Percentiles rank a stretch among this genome's conserved stretches.
Evolutionary conservation across 2,888 invertebrate genomes (phyloP).

Genomic region (Laothoe populi): DNA sequence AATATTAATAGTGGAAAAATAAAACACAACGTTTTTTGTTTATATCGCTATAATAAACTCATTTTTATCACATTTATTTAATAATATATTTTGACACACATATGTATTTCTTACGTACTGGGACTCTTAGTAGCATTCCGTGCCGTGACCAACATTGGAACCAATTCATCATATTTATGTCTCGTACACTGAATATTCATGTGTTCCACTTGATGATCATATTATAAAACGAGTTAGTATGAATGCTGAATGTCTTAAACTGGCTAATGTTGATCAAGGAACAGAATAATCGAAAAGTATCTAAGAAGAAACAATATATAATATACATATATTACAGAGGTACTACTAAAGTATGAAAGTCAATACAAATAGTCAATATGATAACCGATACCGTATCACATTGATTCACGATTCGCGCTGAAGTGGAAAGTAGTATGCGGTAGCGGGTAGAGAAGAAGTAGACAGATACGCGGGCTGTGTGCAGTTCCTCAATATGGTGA

Average conservation of each 20-base stretch:
- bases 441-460: not conserved
- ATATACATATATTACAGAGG: slow-evolving; percentile 44
- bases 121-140: slow-evolving; percentile 64
- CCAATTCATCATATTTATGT: slow-evolving; percentile 24
- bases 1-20: slow-evolving; percentile 43
- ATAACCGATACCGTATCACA: slow-evolving; percentile 70
- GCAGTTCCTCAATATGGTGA: not conserved
- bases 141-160: slow-evolving; percentile 61
- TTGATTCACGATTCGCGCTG: slow-evolving; percentile 43
- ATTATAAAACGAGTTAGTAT: slow-evolving; percentile 23
- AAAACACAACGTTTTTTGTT: slow-evolving; percentile 45
- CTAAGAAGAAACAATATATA: slow-evolving; percentile 64
- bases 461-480: slow-evolving; percentile 18
- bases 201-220: not conserved
- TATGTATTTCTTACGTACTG: slow-evolving; percentile 75
- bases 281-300: slow-evolving; percentile 55
- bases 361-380: slow-evolving; percentile 57
- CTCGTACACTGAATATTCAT: not conserved
- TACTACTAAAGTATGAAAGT: slow-evolving; percentile 58
- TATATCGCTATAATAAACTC: slow-evolving; percentile 83
- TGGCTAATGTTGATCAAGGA: slow-evolving; percentile 57
- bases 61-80: slow-evolving; percentile 85
- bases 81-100: slow-evolving; percentile 84
- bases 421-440: slow-evolving; percentile 30
- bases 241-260: not conserved